phyloP scores from a whole-genome alignment of 1,140 invertebrate genomes.

The Temnothorax longispinosus region DNA sequence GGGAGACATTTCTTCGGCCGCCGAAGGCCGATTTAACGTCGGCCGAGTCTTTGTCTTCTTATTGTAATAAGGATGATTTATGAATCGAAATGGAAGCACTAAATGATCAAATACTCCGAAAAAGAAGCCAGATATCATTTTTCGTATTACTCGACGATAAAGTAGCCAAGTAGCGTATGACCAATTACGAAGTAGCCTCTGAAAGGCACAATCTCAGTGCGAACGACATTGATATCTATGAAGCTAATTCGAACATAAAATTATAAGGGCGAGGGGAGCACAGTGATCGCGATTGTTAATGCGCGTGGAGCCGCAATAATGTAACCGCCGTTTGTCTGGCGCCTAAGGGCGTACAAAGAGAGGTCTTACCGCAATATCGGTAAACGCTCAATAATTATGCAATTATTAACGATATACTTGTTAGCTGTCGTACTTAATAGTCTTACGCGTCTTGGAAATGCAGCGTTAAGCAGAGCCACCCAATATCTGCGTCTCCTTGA shows the following conservation, averaged over 20 bases:
- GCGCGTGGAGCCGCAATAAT: slow-evolving; percentile 59
- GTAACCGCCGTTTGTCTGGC: slow-evolving; percentile 59
- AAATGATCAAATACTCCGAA: background rate
- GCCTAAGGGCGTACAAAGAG: slow-evolving; percentile 57
- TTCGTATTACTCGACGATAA: background rate
- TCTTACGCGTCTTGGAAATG: slow-evolving; percentile 4
- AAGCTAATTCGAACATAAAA: slow-evolving; percentile 28
- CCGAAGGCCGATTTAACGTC: background rate
- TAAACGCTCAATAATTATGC: slow-evolving; percentile 39
- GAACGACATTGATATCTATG: slow-evolving; percentile 27
- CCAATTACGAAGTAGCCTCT: background rate
- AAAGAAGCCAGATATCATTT: background rate
- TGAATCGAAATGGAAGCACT: background rate
- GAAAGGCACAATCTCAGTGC: background rate
- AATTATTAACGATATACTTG: slow-evolving; percentile 9
- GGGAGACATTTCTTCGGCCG: slow-evolving; percentile 19
- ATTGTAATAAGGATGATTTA: background rate
- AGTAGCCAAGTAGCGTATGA: background rate
- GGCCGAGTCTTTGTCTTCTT: background rate
- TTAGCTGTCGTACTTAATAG: slow-evolving; percentile 25
- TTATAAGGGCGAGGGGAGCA: slow-evolving; percentile 37
- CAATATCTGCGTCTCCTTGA: background rate
- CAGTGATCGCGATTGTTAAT: slow-evolving; percentile 68
- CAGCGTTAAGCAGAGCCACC: background rate
- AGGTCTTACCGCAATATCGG: slow-evolving; percentile 57